Conservation (phyloP, 2,797 vertebrate species). For the Hyperoplus immaculatus region DNA sequence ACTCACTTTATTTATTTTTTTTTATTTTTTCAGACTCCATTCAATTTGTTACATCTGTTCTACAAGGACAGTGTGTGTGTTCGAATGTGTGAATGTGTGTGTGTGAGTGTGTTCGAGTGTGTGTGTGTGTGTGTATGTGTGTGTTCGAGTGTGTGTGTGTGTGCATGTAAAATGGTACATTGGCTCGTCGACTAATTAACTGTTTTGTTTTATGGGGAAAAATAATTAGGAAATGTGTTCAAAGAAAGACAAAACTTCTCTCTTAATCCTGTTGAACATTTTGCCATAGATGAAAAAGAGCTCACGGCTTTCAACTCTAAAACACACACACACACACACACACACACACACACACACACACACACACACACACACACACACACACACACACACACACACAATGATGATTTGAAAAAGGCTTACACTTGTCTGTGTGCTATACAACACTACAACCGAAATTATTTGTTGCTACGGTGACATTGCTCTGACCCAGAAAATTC, state of each 20-base stretch:
- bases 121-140: too few species aligned
- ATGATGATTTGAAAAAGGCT: too few species aligned
- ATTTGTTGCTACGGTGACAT: constrained; percentile 66
- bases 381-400: too few species aligned
- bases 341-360: too few species aligned
- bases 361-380: too few species aligned
- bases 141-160: too few species aligned
- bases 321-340: too few species aligned
- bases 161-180: neutral
- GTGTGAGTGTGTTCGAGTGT: too few species aligned
- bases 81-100: too few species aligned
- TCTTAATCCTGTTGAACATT: constrained; percentile 51
- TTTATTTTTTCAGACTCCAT: neutral
- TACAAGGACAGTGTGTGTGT: constrained; percentile 1
- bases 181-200: constrained; percentile 44
- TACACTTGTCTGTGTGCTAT: too few species aligned
- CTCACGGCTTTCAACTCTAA: constrained; percentile 38
- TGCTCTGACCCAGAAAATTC: constrained; percentile 75
- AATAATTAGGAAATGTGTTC: constrained; percentile 50
- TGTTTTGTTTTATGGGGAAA: constrained; percentile 59
- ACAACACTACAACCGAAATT: constrained; percentile 40
- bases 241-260: constrained; percentile 47
- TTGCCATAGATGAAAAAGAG: constrained; percentile 50
- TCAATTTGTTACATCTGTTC: constrained; percentile 6
- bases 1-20: neutral